phyloP scores from a whole-genome alignment of 2,888 invertebrate genomes.

The Pasiphila rectangulata region DNA sequence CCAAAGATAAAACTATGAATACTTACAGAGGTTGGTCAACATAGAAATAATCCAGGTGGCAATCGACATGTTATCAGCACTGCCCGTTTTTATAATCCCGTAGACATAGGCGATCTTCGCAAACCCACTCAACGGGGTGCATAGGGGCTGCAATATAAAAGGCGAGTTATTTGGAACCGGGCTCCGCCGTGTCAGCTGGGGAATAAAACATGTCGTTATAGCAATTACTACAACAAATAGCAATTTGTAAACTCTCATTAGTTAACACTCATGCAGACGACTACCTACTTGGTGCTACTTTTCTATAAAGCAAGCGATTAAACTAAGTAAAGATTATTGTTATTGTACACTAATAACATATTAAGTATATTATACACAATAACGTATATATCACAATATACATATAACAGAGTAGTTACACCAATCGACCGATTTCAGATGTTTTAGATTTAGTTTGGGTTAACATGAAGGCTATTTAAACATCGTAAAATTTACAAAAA shows the following conservation, averaged over 20 bases:
- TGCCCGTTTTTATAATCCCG: conserved; percentile 85
- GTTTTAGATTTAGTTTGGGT: too few relatives aligned
- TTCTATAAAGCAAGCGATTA: conserved; percentile 2
- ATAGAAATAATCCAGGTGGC: conserved; percentile 91
- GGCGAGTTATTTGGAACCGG: conserved; percentile 16
- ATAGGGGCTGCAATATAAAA: conserved; percentile 82
- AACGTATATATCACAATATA: too few relatives aligned
- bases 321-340: too few relatives aligned
- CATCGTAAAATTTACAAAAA: too few relatives aligned
- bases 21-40: conserved; percentile 89
- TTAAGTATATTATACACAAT: too few relatives aligned
- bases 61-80: conserved; percentile 88
- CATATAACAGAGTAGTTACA: too few relatives aligned
- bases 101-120: conserved; percentile 90
- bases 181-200: conserved; percentile 11
- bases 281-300: too few relatives aligned
- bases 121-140: conserved; percentile 90
- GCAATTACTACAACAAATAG: too few relatives aligned
- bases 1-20: too few relatives aligned
- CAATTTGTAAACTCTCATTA: conserved; percentile 14
- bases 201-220: conserved; percentile 16
- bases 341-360: too few relatives aligned
- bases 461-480: too few relatives aligned
- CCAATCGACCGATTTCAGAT: too few relatives aligned
- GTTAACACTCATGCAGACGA: conserved; percentile 13